A percentile compares a stretch with the other conserved stretches of the same genome.
phyloP scores from a whole-genome alignment of 1,140 invertebrate species.

The Glossosoma conforme region DNA sequence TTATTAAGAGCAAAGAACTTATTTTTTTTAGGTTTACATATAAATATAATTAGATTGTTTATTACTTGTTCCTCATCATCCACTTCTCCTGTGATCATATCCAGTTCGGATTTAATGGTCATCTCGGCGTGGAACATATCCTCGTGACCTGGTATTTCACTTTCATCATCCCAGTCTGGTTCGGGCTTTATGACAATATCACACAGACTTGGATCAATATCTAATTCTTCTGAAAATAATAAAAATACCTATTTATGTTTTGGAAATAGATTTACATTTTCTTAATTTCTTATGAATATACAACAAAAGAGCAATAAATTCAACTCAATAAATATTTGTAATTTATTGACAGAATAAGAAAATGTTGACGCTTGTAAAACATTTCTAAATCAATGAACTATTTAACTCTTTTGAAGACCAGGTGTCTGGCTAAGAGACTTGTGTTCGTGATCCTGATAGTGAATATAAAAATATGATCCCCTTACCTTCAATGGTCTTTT shows the following conservation, averaged over 20 bases:
- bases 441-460: neutral
- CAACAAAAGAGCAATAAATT: too few species aligned
- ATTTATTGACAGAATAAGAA: too few species aligned
- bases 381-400: too few species aligned
- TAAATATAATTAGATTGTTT: neutral
- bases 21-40: neutral
- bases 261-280: neutral
- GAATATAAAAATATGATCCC: neutral
- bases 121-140: conserved; percentile 49
- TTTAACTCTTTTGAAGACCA: too few species aligned
- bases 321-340: too few species aligned
- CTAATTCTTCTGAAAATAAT: conserved; percentile 21
- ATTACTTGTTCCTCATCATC: conserved; percentile 36
- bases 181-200: conserved; percentile 62
- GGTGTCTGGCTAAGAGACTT: too few species aligned
- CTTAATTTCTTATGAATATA: neutral
- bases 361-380: too few species aligned
- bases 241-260: conserved; percentile 6
- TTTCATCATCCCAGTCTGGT: conserved; percentile 61
- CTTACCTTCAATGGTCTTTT: conserved; percentile 16
- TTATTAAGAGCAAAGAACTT: neutral
- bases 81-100: conserved; percentile 40
- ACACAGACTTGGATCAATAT: conserved; percentile 25
- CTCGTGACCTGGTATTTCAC: conserved; percentile 39
- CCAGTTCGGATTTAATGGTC: conserved; percentile 51